phyloP scores from a whole-genome alignment of 2,797 vertebrate species.

The Peromyscus melanophrys region DNA sequence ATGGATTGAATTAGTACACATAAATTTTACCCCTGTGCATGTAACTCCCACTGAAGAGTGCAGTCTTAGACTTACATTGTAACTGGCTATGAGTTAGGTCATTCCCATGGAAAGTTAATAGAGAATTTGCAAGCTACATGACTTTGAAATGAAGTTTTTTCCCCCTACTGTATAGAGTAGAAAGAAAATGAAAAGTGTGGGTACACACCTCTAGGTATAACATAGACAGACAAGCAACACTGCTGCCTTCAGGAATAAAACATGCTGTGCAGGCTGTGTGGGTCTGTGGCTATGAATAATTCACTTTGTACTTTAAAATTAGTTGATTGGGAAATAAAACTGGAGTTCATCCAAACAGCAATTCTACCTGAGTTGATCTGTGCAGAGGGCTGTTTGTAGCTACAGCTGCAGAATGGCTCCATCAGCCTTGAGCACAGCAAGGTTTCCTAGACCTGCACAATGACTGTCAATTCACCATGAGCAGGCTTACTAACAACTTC shows the following conservation, averaged over 20 bases:
- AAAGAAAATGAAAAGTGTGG: not conserved
- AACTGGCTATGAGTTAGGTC: not conserved
- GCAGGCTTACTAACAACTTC: not conserved
- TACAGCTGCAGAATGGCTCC: rapidly evolving
- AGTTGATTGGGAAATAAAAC: not conserved
- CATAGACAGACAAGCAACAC: not conserved
- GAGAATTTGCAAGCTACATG: not conserved
- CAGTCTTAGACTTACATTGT: not conserved
- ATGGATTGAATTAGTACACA: not conserved
- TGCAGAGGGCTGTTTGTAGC: not conserved
- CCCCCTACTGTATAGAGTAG: not conserved
- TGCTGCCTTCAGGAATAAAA: not conserved
- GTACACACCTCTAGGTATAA: not conserved
- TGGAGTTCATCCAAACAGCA: not conserved
- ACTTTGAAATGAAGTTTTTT: not conserved
- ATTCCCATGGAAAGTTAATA: not conserved
- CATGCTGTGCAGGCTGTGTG: not conserved
- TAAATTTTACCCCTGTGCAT: not conserved
- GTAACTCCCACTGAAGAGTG: not conserved
- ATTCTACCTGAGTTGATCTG: not conserved
- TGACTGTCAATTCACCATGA: not conserved
- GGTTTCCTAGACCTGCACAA: not conserved
- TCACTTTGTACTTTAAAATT: slow-evolving; percentile 33
- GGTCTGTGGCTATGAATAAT: not conserved
- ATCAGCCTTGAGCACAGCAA: too few relatives aligned